These are phyloP conservation scores for Lordiphosa andalusiaca DNA, from an alignment of 2,888 invertebrate species.

Conservation along the genomic window DNA sequence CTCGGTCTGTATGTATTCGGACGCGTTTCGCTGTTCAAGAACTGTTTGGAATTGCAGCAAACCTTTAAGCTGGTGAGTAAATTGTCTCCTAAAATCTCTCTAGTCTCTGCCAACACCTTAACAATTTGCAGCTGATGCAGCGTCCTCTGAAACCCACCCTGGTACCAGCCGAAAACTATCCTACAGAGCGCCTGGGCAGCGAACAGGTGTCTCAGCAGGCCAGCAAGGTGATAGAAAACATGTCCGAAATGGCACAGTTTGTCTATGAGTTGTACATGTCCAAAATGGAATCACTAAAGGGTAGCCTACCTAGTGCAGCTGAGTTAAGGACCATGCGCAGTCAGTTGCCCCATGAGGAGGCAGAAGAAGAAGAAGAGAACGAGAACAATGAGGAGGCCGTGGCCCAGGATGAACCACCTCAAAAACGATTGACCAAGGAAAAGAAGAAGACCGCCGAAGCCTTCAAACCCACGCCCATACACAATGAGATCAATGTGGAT, in stretches of 20 bases:
- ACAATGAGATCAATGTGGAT: conserved; percentile 81
- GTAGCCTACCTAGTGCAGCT: conserved; percentile 56
- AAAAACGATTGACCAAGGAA: conserved; percentile 40
- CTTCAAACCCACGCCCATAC: conserved; percentile 80
- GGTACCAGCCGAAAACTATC: conserved; percentile 89
- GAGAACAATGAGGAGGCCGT: conserved; percentile 14
- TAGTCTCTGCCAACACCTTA: neutral
- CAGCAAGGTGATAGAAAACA: conserved; percentile 80
- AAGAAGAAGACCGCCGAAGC: conserved; percentile 46
- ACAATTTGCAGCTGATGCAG: conserved; percentile 85
- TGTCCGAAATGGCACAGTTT: conserved; percentile 97
- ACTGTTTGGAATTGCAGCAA: conserved; percentile 97
- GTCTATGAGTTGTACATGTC: conserved; percentile 95
- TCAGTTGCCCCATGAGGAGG: conserved; percentile 81
- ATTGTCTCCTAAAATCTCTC: neutral
- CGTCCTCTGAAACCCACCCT: conserved; percentile 90
- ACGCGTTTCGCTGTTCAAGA: conserved; percentile 93
- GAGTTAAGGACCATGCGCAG: conserved; percentile 69
- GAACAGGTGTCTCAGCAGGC: conserved; percentile 77
- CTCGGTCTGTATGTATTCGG: conserved; percentile 98
- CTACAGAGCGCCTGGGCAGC: conserved; percentile 84
- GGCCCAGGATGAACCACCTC: conserved; percentile 42
- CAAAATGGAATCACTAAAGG: conserved; percentile 85
- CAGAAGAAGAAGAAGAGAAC: conserved; percentile 12
- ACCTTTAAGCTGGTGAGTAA: conserved; percentile 91